Percentiles rank a stretch among this genome's conserved stretches.
phyloP scores from a whole-genome alignment of 2,113 vertebrate genomes.

The Furnarius figulus region DNA sequence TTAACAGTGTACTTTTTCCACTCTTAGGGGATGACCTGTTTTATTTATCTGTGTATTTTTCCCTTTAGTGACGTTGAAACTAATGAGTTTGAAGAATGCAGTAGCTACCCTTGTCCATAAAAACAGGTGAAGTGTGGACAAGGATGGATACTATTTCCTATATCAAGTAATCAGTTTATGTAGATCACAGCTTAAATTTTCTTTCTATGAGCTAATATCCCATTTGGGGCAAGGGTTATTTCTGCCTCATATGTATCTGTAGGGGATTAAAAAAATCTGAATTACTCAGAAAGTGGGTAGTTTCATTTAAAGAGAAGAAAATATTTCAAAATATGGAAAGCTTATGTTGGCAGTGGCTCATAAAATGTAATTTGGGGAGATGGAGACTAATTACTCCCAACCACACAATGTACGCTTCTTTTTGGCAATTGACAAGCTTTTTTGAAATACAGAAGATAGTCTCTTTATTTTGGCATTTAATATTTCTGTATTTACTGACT shows the following conservation, averaged over 20 bases:
- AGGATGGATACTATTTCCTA: not conserved
- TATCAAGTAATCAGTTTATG: not conserved
- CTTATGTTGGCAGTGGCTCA: slow-evolving; percentile 58
- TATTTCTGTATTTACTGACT: slow-evolving; percentile 47
- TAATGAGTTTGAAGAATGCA: not conserved
- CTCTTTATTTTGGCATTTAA: slow-evolving; percentile 47
- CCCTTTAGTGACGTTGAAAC: not conserved
- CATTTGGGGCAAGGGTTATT: not conserved
- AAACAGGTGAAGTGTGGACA: slow-evolving; percentile 7
- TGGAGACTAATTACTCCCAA: slow-evolving; percentile 42
- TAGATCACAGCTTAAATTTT: slow-evolving; percentile 1
- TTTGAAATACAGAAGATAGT: not conserved
- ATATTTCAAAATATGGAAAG: slow-evolving; percentile 65
- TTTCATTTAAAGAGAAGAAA: slow-evolving; percentile 60
- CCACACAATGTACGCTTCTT: slow-evolving; percentile 5
- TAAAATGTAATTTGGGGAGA: slow-evolving; percentile 41
- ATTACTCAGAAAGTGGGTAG: slow-evolving; percentile 61
- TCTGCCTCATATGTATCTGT: slow-evolving; percentile 35
- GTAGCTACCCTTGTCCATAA: not conserved
- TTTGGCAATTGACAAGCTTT: slow-evolving; percentile 29
- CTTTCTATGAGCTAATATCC: slow-evolving; percentile 58
- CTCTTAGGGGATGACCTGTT: not conserved
- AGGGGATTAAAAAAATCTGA: slow-evolving; percentile 41
- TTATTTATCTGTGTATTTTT: not conserved
- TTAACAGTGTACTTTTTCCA: not conserved